These are phyloP conservation scores for Anser cygnoides DNA, from an alignment of 2,113 vertebrate genomes.

Conservation along the genomic window DNA sequence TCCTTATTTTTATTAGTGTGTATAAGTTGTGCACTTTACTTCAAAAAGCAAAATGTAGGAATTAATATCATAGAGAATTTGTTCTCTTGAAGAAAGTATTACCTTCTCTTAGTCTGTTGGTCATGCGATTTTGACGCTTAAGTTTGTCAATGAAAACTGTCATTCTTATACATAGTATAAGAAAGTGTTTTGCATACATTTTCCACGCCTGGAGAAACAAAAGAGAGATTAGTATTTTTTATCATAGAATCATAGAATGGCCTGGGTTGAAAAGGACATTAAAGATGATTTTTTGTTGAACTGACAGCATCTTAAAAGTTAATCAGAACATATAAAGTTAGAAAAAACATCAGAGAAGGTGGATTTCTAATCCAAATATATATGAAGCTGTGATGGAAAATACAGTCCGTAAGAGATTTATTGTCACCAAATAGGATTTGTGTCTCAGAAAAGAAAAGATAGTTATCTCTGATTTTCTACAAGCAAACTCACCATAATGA, in stretches of 20 bases:
- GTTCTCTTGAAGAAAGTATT: neutral
- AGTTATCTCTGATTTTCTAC: constrained; percentile 22
- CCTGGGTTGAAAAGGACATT: no score
- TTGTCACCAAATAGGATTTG: neutral
- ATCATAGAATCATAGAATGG: no score
- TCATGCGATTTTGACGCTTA: neutral
- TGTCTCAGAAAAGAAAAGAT: neutral
- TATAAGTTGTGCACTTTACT: neutral
- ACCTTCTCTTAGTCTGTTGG: neutral
- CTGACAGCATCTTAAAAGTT: neutral
- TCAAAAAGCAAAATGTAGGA: neutral
- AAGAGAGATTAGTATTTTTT: neutral
- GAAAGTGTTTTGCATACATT: neutral
- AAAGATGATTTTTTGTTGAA: neutral
- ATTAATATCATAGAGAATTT: neutral
- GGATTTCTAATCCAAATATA: neutral
- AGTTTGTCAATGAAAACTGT: neutral
- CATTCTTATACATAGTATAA: neutral
- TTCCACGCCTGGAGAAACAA: neutral
- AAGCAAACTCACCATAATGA: neutral
- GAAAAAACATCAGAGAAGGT: neutral
- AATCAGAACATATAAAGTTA: neutral
- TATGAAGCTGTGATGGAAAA: neutral
- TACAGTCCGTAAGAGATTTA: neutral
- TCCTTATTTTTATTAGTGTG: neutral